phyloP scores from a whole-genome alignment of 2,113 vertebrate genomes.

The Sturnus vulgaris region DNA sequence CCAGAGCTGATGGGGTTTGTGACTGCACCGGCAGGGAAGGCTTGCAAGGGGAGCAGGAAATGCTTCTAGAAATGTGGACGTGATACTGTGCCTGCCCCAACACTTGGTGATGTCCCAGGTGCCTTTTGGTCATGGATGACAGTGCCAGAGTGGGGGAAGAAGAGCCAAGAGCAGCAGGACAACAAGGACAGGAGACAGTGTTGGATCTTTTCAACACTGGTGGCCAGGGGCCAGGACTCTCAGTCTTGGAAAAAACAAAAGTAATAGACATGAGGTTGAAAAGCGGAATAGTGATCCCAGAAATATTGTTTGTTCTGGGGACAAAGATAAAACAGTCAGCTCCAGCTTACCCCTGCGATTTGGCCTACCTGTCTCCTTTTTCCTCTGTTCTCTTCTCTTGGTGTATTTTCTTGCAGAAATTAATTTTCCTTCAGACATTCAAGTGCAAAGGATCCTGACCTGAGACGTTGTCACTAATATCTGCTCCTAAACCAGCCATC shows the following conservation, averaged over 20 bases:
- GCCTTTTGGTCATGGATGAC: background rate
- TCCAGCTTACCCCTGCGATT: background rate
- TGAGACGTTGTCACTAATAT: background rate
- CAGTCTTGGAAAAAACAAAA: background rate
- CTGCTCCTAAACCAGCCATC: background rate
- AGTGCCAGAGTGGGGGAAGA: background rate
- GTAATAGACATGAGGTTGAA: background rate
- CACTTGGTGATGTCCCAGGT: fast-evolving
- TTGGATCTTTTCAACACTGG: background rate
- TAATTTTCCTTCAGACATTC: background rate
- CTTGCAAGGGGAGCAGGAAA: background rate
- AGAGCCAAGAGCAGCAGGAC: background rate
- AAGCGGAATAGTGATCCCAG: background rate
- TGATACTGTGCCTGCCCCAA: background rate
- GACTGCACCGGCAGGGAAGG: background rate
- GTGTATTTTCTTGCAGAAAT: background rate
- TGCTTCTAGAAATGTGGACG: background rate
- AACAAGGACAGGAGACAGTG: background rate
- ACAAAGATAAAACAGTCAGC: background rate
- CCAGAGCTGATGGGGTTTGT: background rate
- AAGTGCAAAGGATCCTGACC: background rate
- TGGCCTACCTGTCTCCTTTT: background rate
- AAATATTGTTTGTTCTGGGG: background rate
- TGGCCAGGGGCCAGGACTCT: background rate
- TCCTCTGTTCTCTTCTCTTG: background rate